A percentile compares a stretch with the other conserved stretches of the same genome.
Conservation (phyloP, 2,113 vertebrate genomes). For the Pantherophis guttatus region DNA sequence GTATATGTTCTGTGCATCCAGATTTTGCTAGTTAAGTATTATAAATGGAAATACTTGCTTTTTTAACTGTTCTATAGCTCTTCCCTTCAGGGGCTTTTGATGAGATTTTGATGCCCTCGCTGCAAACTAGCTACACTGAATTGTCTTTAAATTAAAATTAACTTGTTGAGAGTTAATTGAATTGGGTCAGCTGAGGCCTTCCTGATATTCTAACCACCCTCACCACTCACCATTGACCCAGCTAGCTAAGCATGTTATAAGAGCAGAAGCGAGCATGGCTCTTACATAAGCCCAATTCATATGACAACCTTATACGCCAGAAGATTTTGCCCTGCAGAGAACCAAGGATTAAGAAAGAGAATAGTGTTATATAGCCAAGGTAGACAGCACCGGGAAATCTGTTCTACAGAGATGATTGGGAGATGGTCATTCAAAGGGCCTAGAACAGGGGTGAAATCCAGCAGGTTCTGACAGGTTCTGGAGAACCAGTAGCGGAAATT, state of each 20-base stretch:
- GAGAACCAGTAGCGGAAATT: too few species aligned
- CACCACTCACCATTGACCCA: background rate
- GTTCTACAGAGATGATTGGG: background rate
- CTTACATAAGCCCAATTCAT: background rate
- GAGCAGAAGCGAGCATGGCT: background rate
- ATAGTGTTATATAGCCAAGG: background rate
- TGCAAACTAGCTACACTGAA: background rate
- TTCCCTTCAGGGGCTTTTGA: background rate
- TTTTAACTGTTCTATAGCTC: background rate
- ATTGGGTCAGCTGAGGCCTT: background rate
- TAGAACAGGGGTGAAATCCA: too few species aligned
- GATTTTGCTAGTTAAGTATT: background rate
- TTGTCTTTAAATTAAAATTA: background rate
- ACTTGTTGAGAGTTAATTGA: background rate
- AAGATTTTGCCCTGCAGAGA: background rate
- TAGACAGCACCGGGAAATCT: background rate
- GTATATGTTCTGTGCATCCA: background rate
- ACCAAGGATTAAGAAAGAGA: background rate
- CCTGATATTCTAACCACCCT: background rate
- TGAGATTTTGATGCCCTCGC: background rate
- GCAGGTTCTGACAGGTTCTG: too few species aligned
- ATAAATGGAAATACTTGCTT: background rate
- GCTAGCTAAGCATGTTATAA: background rate
- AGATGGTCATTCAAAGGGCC: background rate
- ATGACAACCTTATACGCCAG: background rate